Evolutionary conservation across 2,113 vertebrate genomes (phyloP).

Genomic region (Tympanuchus pallidicinctus): DNA sequence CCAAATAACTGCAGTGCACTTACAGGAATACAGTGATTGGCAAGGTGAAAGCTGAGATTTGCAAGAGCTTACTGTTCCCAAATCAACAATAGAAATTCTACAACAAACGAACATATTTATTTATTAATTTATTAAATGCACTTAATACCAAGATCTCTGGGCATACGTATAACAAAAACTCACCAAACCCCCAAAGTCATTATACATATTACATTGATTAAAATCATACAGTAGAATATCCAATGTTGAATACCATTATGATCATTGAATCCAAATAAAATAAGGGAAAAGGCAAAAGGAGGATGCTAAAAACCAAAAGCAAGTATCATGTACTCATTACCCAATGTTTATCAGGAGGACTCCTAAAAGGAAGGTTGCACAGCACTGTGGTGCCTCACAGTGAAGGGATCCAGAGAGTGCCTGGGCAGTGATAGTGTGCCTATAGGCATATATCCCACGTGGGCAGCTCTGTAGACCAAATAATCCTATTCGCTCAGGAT

Average conservation of each 20-base stretch:
- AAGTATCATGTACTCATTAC: not conserved
- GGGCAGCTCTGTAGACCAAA: not conserved
- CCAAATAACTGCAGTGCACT: constrained; percentile 94
- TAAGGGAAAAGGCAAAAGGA: not conserved
- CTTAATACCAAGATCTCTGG: constrained; percentile 36
- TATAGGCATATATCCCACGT: not conserved
- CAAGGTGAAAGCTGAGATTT: constrained; percentile 82
- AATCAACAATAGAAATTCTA: constrained; percentile 74
- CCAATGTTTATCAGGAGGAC: rapidly evolving
- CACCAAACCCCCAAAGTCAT: not conserved
- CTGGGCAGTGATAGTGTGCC: not conserved
- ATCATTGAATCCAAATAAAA: not conserved
- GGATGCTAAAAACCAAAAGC: not conserved
- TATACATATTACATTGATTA: not conserved
- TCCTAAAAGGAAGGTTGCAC: not conserved
- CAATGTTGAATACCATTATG: no score
- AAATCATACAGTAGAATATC: no score
- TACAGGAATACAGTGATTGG: constrained; percentile 82
- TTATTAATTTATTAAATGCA: constrained; percentile 65
- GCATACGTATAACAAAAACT: not conserved
- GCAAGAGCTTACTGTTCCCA: constrained; percentile 75
- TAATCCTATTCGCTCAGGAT: not conserved
- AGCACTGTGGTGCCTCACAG: rapidly evolving
- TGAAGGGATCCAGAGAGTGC: not conserved
- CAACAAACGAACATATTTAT: constrained; percentile 71